Evolutionary conservation across 1,140 invertebrate species (phyloP).

Genomic region (Homarus americanus): DNA sequence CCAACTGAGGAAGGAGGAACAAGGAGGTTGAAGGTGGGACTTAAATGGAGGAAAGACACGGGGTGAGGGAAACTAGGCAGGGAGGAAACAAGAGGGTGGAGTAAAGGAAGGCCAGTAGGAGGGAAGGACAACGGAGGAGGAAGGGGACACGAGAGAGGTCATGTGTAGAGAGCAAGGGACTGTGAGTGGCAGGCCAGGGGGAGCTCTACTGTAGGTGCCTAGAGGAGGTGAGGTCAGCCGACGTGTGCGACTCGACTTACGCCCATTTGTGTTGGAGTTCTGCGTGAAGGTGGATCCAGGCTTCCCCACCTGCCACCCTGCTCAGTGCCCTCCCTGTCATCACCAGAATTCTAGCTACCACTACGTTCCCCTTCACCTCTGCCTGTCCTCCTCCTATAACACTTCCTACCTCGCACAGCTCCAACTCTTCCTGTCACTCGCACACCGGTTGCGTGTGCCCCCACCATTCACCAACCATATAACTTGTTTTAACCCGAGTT

Average conservation of each 20-base stretch:
- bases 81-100: neutral
- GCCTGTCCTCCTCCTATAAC: no score
- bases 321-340: no score
- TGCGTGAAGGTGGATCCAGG: neutral
- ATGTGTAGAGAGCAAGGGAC: neutral
- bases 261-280: constrained; percentile 30
- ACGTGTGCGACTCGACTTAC: constrained; percentile 32
- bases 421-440: no score
- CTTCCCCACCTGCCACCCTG: neutral
- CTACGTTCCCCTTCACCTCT: no score
- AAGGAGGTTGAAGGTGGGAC: neutral
- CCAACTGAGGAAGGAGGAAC: neutral
- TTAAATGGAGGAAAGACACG: no score
- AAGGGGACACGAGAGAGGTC: no score
- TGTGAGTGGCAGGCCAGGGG: neutral
- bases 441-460: no score
- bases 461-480: no score
- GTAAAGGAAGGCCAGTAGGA: neutral
- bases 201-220: neutral
- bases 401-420: no score
- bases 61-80: neutral
- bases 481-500: no score
- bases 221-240: constrained; percentile 5
- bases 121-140: no score
- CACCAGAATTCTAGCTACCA: no score